These are phyloP conservation scores for Dromiciops gliroides DNA, from an alignment of 2,113 vertebrate species.

Conservation along the genomic window DNA sequence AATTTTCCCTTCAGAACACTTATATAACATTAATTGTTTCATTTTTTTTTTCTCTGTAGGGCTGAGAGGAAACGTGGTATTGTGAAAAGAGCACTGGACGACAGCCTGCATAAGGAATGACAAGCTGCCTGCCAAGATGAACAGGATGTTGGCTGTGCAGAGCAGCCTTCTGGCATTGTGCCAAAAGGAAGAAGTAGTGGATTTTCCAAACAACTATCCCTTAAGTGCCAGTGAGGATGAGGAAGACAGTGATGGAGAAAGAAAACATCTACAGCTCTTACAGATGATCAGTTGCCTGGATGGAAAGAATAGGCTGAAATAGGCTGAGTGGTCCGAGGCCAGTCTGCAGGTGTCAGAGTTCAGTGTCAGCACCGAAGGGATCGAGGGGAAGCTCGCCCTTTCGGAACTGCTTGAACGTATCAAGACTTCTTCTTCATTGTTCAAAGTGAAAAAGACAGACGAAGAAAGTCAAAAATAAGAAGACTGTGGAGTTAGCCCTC, in stretches of 20 bases:
- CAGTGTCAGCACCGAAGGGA: constrained; percentile 85
- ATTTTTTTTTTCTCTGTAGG: not conserved
- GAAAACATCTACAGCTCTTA: constrained; percentile 90
- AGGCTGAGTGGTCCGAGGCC: constrained; percentile 90
- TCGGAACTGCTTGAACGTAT: constrained; percentile 88
- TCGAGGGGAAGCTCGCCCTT: constrained; percentile 87
- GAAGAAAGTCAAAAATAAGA: constrained; percentile 82
- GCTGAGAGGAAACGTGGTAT: not conserved
- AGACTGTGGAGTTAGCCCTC: constrained; percentile 86
- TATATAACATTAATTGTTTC: not conserved
- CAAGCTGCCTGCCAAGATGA: not conserved
- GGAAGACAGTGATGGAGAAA: constrained; percentile 82
- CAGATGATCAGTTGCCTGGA: constrained; percentile 90
- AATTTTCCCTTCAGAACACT: not conserved
- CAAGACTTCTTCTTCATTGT: constrained; percentile 77
- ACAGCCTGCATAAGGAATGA: not conserved
- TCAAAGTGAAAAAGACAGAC: constrained; percentile 87
- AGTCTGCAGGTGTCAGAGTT: constrained; percentile 92
- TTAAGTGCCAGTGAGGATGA: constrained; percentile 86
- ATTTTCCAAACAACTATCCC: constrained; percentile 71
- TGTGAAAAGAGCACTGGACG: not conserved
- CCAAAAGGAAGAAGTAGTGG: constrained; percentile 75
- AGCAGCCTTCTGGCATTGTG: constrained; percentile 65
- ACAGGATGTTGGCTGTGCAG: not conserved
- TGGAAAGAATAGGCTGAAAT: constrained; percentile 86